Base-by-base conservation (phyloP, 2,888 invertebrate genomes). In the Seladonia tumulorum region DNA sequence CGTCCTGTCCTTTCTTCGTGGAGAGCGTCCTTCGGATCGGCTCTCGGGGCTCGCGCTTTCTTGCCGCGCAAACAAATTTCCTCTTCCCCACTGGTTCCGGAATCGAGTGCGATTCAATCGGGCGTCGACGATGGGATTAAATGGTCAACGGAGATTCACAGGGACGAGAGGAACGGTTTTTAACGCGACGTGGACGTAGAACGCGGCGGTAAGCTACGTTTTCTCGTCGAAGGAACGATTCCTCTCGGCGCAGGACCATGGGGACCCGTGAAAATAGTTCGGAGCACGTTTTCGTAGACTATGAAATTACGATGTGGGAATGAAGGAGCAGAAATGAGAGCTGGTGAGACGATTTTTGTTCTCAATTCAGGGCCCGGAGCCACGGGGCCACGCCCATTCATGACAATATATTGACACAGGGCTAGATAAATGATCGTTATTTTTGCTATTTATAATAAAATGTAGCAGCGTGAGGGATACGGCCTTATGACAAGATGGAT, bases 31-130 rank as follows among this genome's bases (percentile, higher is more conserved):
- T 70, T 14, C 47, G 74, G 49, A 29, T 53, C 47, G 76, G 60
- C 22, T 10, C 68, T 29, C 47, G 10, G 63, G 80, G 87, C 80
- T 83, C 76, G 84, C 74, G 80, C 70, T 72, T 25, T 49, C 60
- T 60, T 35, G 60, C 71, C 42, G 72, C 25, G 77, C 85, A 85
- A 85, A 88, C 88, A 88, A 88, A 87, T 88, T 86, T 88, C 66
- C 79, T 81, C 73, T 49, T 16, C 22, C 73, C 35, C 12, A 10
- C 47, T 45, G 72, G 47, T 39, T 29, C 77, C 25, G 18, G 76
- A 57, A 57, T 78, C 70, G 53, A 49, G 29, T 42, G 53, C n/a
- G 53, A 78, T 78, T 78, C 78, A 53, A 53, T 78, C 68, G 29
- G 22, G 47, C 47, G 47, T 66, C 60, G 68, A 39, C 76, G 25